phyloP scores from a whole-genome alignment of 2,888 invertebrate genomes.

The Nomada ruficornis region DNA sequence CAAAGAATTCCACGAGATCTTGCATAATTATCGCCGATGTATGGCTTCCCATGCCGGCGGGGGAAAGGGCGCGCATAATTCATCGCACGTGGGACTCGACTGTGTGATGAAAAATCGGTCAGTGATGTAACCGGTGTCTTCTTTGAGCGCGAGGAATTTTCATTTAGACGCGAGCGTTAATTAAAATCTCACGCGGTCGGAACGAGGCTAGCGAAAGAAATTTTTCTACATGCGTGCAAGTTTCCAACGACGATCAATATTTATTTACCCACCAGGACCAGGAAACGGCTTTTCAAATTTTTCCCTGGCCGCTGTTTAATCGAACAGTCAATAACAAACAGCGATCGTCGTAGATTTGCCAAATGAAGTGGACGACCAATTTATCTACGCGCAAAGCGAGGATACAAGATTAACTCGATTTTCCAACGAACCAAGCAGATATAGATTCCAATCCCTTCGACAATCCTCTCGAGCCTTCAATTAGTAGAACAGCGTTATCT shows the following conservation, averaged over 20 bases:
- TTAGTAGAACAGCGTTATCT: no score
- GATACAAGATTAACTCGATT: neutral
- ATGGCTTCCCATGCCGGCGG: neutral
- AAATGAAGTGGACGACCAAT: no score
- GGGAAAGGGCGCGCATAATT: conserved; percentile 20
- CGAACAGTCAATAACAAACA: no score
- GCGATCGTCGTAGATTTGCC: no score
- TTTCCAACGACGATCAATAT: no score
- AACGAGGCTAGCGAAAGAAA: neutral
- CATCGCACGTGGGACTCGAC: conserved; percentile 19
- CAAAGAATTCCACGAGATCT: neutral
- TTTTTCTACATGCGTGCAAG: neutral
- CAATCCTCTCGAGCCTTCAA: no score
- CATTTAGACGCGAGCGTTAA: conserved; percentile 21
- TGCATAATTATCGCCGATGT: conserved; percentile 1
- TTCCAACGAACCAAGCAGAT: neutral
- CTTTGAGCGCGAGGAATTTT: conserved; percentile 6
- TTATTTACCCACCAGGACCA: no score
- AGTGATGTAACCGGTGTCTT: neutral
- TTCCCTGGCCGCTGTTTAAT: no score
- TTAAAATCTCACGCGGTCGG: conserved; percentile 27
- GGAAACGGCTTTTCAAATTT: no score
- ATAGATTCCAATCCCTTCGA: neutral
- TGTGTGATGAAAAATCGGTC: neutral
- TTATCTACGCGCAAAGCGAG: no score